These are phyloP conservation scores for Morus bassanus DNA, from an alignment of 2,797 vertebrate genomes.

Conservation along the genomic window DNA sequence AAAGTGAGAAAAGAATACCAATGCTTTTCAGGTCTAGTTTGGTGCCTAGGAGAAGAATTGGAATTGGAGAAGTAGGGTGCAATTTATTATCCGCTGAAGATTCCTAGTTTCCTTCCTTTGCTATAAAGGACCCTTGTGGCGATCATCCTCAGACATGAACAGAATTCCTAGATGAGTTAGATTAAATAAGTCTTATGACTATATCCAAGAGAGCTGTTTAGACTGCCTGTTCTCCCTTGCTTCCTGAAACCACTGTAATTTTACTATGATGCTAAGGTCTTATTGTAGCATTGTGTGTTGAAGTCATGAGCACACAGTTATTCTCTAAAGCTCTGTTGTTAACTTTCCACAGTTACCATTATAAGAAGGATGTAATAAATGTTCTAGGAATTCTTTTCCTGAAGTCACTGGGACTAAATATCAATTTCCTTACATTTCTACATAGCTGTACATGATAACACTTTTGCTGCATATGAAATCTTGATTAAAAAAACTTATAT, in stretches of 20 bases:
- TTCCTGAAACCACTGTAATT: not conserved
- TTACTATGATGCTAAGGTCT: not conserved
- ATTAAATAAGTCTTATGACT: not conserved
- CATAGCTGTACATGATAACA: not conserved
- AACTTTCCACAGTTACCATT: not conserved
- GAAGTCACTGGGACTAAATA: not conserved
- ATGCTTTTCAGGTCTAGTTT: not conserved
- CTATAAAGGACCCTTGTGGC: not conserved
- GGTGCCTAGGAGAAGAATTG: not conserved
- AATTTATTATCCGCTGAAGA: not conserved
- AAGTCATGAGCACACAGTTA: fast-evolving
- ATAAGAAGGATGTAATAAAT: not conserved
- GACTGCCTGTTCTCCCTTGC: not conserved
- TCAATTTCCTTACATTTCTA: not conserved
- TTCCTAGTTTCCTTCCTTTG: not conserved
- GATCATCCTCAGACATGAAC: not conserved
- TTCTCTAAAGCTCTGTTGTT: not conserved
- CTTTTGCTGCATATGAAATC: not conserved
- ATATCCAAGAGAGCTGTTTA: not conserved
- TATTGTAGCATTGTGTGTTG: not conserved
- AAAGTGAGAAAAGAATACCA: not conserved
- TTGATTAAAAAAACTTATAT: not conserved
- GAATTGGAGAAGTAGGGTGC: not conserved
- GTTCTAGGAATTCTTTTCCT: not conserved
- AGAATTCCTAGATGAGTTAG: not conserved